Conservation (phyloP, 1,140 invertebrate species). For the Lordiphosa collinella region DNA sequence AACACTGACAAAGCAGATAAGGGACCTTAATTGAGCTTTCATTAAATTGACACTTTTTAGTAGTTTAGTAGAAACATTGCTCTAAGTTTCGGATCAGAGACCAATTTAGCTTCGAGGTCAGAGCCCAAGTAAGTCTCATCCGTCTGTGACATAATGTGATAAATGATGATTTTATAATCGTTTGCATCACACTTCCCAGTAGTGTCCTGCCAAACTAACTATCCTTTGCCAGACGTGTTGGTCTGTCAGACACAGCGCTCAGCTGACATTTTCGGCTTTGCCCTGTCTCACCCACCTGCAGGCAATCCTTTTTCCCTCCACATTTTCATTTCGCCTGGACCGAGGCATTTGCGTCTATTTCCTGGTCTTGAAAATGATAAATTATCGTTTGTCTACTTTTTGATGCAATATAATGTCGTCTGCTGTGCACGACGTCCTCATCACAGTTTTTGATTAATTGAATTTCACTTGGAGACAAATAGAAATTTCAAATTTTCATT, state of each 20-base stretch:
- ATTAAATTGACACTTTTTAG: no score
- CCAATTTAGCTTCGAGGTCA: no score
- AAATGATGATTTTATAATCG: constrained; percentile 78
- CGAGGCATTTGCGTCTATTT: constrained; percentile 23
- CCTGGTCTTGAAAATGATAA: constrained; percentile 59
- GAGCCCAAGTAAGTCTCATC: no score
- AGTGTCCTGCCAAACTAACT: constrained; percentile 44
- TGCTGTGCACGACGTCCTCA: constrained; percentile 23
- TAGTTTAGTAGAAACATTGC: no score
- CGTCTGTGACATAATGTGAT: constrained; percentile 61
- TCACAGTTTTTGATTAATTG: constrained; percentile 67
- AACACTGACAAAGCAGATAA: constrained; percentile 7
- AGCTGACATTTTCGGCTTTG: constrained; percentile 30
- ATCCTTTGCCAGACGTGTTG: constrained; percentile 51
- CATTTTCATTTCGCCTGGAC: constrained; percentile 35
- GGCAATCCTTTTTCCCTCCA: constrained; percentile 34
- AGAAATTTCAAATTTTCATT: constrained; percentile 59
- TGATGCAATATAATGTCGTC: constrained; percentile 70
- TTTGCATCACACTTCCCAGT: constrained; percentile 45
- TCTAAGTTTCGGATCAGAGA: no score
- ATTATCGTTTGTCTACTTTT: constrained; percentile 64
- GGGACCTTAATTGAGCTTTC: no score
- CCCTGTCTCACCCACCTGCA: constrained; percentile 29
- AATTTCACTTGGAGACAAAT: constrained; percentile 63
- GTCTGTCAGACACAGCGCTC: constrained; percentile 38